A percentile compares a stretch with the other conserved stretches of the same genome.
Conservation (phyloP, 1,140 invertebrate species). For the Meloidogyne hapla region DNA sequence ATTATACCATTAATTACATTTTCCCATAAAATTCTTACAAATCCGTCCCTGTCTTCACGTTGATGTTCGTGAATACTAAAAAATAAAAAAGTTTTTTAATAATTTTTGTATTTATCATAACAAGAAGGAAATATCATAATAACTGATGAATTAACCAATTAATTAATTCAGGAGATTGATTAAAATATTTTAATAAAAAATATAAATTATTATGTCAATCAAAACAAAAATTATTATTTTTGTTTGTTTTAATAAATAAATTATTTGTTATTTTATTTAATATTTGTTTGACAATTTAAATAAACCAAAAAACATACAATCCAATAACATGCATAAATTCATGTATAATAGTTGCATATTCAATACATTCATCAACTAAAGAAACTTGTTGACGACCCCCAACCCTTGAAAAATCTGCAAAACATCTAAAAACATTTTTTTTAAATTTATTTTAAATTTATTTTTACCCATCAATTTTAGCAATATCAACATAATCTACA, state of each 20-base stretch:
- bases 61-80: slow-evolving; percentile 61
- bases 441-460: slow-evolving; percentile 2
- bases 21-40: slow-evolving; percentile 54
- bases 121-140: too few species aligned
- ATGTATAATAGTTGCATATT: slow-evolving; percentile 63
- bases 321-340: slow-evolving; percentile 64
- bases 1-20: slow-evolving; percentile 57
- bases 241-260: too few species aligned
- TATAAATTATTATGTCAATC: too few species aligned
- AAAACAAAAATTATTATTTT: too few species aligned
- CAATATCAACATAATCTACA: slow-evolving; percentile 60
- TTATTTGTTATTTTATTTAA: too few species aligned
- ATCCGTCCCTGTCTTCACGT: slow-evolving; percentile 60
- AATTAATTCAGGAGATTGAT: too few species aligned
- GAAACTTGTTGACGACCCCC: slow-evolving; percentile 62
- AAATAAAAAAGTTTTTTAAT: neutral
- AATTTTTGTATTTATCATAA: too few species aligned
- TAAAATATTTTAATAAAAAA: too few species aligned
- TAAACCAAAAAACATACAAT: slow-evolving; percentile 36
- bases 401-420: slow-evolving; percentile 62
- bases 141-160: too few species aligned
- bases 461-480: slow-evolving; percentile 59
- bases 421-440: slow-evolving; percentile 45
- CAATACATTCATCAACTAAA: slow-evolving; percentile 63
- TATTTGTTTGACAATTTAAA: too few species aligned